Evolutionary conservation across 1,140 invertebrate genomes (phyloP).

Genomic region (Aphelinus certus): DNA sequence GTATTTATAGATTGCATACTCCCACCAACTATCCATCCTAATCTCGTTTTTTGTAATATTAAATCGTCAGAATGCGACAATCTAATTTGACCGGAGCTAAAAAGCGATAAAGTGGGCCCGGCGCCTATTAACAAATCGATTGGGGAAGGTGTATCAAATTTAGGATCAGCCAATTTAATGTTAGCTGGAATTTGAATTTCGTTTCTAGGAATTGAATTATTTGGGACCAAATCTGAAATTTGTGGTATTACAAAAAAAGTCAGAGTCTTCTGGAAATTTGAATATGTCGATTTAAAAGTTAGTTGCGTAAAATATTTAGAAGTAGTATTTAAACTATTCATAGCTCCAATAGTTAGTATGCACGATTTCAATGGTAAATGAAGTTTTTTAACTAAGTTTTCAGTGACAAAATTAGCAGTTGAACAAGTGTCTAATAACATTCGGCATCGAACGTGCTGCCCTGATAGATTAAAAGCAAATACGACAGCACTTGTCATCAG

Average conservation of each 20-base stretch:
- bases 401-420: too few species aligned
- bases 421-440: too few species aligned
- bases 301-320: not conserved
- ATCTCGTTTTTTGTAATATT: too few species aligned
- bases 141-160: conserved; percentile 13
- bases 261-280: not conserved
- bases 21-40: too few species aligned
- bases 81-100: conserved; percentile 9
- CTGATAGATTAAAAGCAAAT: too few species aligned
- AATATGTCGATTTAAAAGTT: not conserved
- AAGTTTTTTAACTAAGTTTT: too few species aligned
- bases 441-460: too few species aligned
- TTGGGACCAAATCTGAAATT: not conserved
- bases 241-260: conserved; percentile 1
- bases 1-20: too few species aligned
- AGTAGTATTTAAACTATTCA: not conserved
- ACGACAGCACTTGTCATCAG: too few species aligned
- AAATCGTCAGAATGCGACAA: too few species aligned
- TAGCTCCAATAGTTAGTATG: not conserved
- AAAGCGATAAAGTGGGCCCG: conserved; percentile 12
- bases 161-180: conserved; percentile 12
- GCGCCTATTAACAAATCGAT: conserved; percentile 11
- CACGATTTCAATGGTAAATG: not conserved
- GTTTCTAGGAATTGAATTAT: not conserved
- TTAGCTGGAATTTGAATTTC: conserved; percentile 6